Evolutionary conservation across 2,888 invertebrate genomes (phyloP).

Genomic region (Hirtodrosophila trivittata): DNA sequence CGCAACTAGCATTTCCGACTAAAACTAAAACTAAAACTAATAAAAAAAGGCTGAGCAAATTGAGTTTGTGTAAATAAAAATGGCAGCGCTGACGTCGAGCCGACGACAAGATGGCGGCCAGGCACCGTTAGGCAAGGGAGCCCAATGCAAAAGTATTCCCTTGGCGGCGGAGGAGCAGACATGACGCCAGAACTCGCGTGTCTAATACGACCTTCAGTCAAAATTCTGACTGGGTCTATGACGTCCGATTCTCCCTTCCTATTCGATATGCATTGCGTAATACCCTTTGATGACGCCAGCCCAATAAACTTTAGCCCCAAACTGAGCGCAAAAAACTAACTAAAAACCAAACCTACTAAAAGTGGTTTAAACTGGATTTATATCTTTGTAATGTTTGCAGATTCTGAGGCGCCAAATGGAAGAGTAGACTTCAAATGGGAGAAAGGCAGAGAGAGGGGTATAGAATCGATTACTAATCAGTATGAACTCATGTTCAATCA

Average conservation of each 20-base stretch:
- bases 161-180: constrained; percentile 3
- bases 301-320: constrained; percentile 9
- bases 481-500: no score
- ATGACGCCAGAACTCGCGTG: constrained; percentile 54
- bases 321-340: constrained; percentile 12
- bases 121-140: constrained; percentile 29
- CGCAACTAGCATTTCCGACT: no score
- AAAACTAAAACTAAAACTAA: not conserved
- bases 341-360: constrained; percentile 28
- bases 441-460: no score
- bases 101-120: constrained; percentile 45
- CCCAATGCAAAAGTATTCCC: constrained; percentile 7
- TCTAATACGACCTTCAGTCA: constrained; percentile 33
- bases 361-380: not conserved
- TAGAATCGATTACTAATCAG: no score
- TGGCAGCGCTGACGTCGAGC: constrained; percentile 21
- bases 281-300: constrained; percentile 33
- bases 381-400: constrained; percentile 24
- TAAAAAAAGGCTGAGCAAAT: not conserved
- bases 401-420: constrained; percentile 21
- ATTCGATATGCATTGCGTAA: constrained; percentile 38
- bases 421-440: no score
- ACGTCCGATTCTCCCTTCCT: constrained; percentile 13
- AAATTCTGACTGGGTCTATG: constrained; percentile 18
- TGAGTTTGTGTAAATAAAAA: not conserved